A percentile compares a stretch with the other conserved stretches of the same genome.
These are phyloP conservation scores for Carterocephalus palaemon DNA, from an alignment of 2,888 invertebrate genomes.

Conservation along the genomic window DNA sequence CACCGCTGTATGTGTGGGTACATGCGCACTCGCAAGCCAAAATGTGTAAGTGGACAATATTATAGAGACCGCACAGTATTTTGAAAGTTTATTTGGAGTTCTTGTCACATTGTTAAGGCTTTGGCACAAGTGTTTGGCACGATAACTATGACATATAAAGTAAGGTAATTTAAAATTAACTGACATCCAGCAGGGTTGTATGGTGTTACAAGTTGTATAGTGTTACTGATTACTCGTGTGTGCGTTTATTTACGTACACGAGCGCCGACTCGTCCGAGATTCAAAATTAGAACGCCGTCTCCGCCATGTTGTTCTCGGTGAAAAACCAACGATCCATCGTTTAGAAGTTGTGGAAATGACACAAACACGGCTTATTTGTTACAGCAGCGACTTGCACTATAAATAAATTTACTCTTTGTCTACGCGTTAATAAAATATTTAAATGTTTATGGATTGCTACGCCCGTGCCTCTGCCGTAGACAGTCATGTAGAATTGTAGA, in stretches of 20 bases:
- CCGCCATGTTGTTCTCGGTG: slow-evolving; percentile 77
- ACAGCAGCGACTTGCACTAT: too few relatives aligned
- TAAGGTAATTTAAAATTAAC: slow-evolving; percentile 35
- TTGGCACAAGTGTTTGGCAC: slow-evolving; percentile 34
- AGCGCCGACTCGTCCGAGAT: slow-evolving; percentile 79
- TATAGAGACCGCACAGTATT: slow-evolving; percentile 43
- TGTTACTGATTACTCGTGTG: slow-evolving; percentile 76
- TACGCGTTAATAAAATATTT: too few relatives aligned
- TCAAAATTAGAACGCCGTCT: slow-evolving; percentile 78
- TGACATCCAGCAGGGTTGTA: slow-evolving; percentile 41
- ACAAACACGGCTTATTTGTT: slow-evolving; percentile 38
- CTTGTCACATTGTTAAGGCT: slow-evolving; percentile 21
- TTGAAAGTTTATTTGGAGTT: slow-evolving; percentile 35
- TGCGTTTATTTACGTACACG: slow-evolving; percentile 79
- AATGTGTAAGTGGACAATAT: slow-evolving; percentile 42
- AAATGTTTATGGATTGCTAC: too few relatives aligned
- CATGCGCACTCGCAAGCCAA: slow-evolving; percentile 37
- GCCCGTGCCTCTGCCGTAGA: slow-evolving; percentile 4
- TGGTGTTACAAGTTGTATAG: slow-evolving; percentile 62
- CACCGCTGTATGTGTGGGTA: slow-evolving; percentile 64
- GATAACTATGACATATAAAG: slow-evolving; percentile 29
- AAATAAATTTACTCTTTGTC: slow-evolving; percentile 1
- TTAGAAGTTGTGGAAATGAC: slow-evolving; percentile 58
- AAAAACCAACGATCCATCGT: slow-evolving; percentile 73
- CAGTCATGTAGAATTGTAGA: background rate